Evolutionary conservation across 2,113 vertebrate genomes (phyloP), one percentile per base, ranked within the genome.

Genomic region (Herpailurus yagouaroundi): DNA sequence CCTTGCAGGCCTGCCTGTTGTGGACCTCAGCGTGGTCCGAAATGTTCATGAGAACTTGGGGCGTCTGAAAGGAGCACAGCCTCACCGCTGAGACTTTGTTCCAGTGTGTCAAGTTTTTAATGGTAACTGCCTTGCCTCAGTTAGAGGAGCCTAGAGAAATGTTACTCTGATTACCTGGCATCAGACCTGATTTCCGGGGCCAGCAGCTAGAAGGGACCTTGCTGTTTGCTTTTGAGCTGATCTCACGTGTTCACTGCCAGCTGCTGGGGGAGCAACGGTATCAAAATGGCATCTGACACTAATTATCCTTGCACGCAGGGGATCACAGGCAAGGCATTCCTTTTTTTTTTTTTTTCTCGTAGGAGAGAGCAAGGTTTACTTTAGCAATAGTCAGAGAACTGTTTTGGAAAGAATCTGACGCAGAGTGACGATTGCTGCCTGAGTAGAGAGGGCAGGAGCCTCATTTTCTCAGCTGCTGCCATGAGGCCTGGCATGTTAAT

Each of bases 161-260:
- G 57, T 68, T 38, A 7, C n/a, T 86, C 36, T 68, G 71, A 89
- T 94, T 83, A 76, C 33, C 31, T 33, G 71, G 55, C 80, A 68
- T 45, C 23, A 21, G 38, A 71, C 73, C 89, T 79, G 60, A 52
- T 68, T 74, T 86, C 48, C 41, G 36, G n/a, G 33, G 6, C 45
- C 19, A 21, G 27, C 19, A 36, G 73, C 36, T 27, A 45, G 84
- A 90, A n/a, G 27, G 21, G n/a, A 50, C 21, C 36, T 66, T 27
- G 68, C 92, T 90, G 36, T 94, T 90, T 73, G 89, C 60, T 90
- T 96, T 45, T 77, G 79, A 93, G 52, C 21, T 76, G 60, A 71
- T 92, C 38, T 7, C 82, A n/a, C 33, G 50, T 38, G 57, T 60
- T 94, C 41, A 68, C 64, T 50, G 69, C 57, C 57, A 92, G 27